Conservation (phyloP, 2,888 invertebrate genomes). For the Galeopsomyia nigrocyanea region DNA sequence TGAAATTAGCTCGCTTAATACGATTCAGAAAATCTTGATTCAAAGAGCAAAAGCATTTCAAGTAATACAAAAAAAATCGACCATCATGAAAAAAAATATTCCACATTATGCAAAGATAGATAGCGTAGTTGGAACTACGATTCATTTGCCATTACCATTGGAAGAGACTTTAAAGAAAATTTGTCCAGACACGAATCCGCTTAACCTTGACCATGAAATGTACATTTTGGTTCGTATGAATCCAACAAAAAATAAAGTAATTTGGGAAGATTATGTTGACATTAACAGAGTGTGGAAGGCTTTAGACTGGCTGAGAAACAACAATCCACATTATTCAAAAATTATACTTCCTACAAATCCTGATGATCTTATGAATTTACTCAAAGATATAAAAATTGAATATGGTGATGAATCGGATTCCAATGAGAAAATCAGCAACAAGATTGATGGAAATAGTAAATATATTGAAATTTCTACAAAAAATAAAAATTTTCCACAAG, state of each 20-base stretch:
- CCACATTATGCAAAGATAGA: slow-evolving; percentile 9
- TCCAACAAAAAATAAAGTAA: slow-evolving; percentile 54
- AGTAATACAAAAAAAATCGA: slow-evolving; percentile 8
- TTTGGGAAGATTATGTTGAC: slow-evolving; percentile 59
- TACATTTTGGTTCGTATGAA: slow-evolving; percentile 57
- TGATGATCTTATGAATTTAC: neutral
- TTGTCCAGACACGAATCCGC: slow-evolving; percentile 54
- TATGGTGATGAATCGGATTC: neutral
- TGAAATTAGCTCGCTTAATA: slow-evolving; percentile 35
- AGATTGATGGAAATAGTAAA: neutral
- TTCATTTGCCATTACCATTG: slow-evolving; percentile 60
- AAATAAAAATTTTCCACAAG: too few relatives aligned
- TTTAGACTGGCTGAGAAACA: slow-evolving; percentile 55
- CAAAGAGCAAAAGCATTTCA: slow-evolving; percentile 41
- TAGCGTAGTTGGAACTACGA: slow-evolving; percentile 51
- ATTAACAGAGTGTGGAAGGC: too few relatives aligned
- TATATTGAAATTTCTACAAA: neutral
- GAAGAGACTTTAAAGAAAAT: slow-evolving; percentile 57
- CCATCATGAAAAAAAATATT: slow-evolving; percentile 10
- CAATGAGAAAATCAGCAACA: slow-evolving; percentile 11
- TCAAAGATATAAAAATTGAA: neutral
- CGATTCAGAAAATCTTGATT: slow-evolving; percentile 38
- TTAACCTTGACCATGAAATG: slow-evolving; percentile 56
- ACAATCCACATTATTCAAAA: slow-evolving; percentile 54
- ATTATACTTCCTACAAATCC: slow-evolving; percentile 51